These are phyloP conservation scores for Halocynthia roretzi DNA, from an alignment of 23 tunicate species.

Conservation along the genomic window DNA sequence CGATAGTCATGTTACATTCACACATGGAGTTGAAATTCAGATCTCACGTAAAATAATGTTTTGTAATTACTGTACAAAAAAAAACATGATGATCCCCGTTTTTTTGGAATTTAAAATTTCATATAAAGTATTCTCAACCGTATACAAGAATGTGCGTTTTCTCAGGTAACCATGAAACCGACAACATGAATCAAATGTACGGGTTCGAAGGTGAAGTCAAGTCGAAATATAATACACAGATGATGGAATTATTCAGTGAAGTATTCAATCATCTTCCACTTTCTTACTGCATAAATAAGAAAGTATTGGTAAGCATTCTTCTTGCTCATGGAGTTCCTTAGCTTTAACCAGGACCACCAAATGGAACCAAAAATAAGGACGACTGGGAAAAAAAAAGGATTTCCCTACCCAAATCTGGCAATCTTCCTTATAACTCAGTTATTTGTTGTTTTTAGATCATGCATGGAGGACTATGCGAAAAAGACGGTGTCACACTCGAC, in stretches of 20 bases:
- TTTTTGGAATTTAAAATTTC: too few relatives aligned
- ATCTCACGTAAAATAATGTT: too few relatives aligned
- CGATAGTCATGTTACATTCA: too few relatives aligned
- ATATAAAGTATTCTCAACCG: too few relatives aligned
- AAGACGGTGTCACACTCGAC: constrained; percentile 62
- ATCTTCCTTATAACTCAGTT: too few relatives aligned
- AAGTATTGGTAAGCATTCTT: constrained; percentile 67
- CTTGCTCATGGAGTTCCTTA: not conserved
- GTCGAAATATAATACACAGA: constrained; percentile 85
- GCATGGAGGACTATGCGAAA: constrained; percentile 92
- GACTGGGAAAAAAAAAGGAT: too few relatives aligned
- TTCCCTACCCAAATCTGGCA: too few relatives aligned
- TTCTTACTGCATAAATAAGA: constrained; percentile 75
- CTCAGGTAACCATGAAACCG: constrained; percentile 96
- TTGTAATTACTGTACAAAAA: too few relatives aligned
- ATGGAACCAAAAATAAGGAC: too few relatives aligned
- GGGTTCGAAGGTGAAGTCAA: constrained; percentile 99
- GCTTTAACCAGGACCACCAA: too few relatives aligned
- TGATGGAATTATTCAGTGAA: constrained; percentile 83
- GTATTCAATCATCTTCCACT: constrained; percentile 95
- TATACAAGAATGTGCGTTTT: not conserved
- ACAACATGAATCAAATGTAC: constrained; percentile 98
- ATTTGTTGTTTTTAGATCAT: constrained; percentile 32
- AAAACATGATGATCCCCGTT: too few relatives aligned
- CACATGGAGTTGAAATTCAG: too few relatives aligned